Percentiles rank a stretch among this genome's conserved stretches.
phyloP scores from a whole-genome alignment of 2,888 invertebrate species.

The Standfussiana lucernea region DNA sequence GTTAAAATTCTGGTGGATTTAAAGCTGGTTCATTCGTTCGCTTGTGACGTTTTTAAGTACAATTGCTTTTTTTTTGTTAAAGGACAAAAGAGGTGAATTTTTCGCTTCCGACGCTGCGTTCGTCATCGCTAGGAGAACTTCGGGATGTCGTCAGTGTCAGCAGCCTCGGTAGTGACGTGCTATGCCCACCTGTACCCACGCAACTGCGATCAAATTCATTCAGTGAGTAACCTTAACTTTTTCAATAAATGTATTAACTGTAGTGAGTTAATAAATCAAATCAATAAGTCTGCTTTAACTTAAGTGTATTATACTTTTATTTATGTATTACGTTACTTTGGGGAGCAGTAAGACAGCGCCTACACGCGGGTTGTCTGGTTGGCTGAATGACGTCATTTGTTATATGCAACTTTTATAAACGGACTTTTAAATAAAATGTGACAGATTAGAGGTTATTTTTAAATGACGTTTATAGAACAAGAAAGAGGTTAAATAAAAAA shows the following conservation, averaged over 20 bases:
- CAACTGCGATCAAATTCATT: conserved; percentile 92
- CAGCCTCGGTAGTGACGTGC: conserved; percentile 84
- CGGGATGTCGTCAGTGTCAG: conserved; percentile 86
- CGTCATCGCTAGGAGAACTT: conserved; percentile 87
- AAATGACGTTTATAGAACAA: background rate
- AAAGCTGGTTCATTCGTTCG: background rate
- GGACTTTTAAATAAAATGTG: too few species aligned
- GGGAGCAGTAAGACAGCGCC: conserved; percentile 13
- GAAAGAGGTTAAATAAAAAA: background rate
- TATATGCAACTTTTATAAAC: background rate
- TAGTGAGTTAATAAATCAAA: background rate
- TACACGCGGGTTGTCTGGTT: conserved; percentile 9
- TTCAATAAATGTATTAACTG: conserved; percentile 6
- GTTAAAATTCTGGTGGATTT: background rate
- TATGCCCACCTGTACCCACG: conserved; percentile 84
- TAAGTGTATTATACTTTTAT: conserved; percentile 20
- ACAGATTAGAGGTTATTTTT: background rate
- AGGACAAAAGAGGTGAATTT: conserved; percentile 90
- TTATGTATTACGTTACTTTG: conserved; percentile 18
- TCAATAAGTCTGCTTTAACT: conserved; percentile 10
- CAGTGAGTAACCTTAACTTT: conserved; percentile 88
- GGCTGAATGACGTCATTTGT: conserved; percentile 23
- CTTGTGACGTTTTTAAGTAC: background rate
- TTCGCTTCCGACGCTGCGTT: conserved; percentile 86
- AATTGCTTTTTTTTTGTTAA: conserved; percentile 32